A percentile compares a stretch with the other conserved stretches of the same genome.
These are phyloP conservation scores for Neelides sp. DNA, from an alignment of 1,140 invertebrate genomes.

Conservation along the genomic window DNA sequence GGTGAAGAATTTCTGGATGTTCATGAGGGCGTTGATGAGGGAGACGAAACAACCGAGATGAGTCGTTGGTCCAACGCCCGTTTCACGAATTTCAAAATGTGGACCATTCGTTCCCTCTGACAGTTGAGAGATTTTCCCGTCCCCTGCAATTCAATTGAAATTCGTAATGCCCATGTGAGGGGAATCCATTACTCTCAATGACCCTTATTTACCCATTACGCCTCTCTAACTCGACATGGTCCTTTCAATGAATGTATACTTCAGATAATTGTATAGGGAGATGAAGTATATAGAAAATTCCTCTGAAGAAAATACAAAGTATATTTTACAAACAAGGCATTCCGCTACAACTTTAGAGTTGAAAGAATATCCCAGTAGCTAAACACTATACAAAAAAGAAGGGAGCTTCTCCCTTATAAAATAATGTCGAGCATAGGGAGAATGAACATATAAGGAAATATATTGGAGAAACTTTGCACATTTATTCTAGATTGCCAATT, in stretches of 20 bases:
- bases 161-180: not conserved
- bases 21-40: constrained; percentile 40
- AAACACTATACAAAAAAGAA: too few relatives aligned
- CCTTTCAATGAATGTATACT: too few relatives aligned
- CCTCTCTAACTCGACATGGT: not conserved
- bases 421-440: too few relatives aligned
- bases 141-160: constrained; percentile 20
- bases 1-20: constrained; percentile 39
- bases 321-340: too few relatives aligned
- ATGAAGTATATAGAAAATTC: too few relatives aligned
- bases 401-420: too few relatives aligned
- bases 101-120: constrained; percentile 31
- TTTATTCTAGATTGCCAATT: constrained; percentile 21
- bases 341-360: too few relatives aligned
- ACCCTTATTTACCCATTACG: constrained; percentile 10
- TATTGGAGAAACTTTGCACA: constrained; percentile 27
- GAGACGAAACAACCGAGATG: constrained; percentile 41
- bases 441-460: constrained; percentile 15
- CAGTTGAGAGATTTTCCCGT: constrained; percentile 28
- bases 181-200: constrained; percentile 7
- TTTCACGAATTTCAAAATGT: constrained; percentile 29
- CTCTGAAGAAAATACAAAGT: too few relatives aligned
- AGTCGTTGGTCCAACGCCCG: constrained; percentile 31
- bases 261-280: too few relatives aligned
- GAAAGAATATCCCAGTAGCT: too few relatives aligned